These are phyloP conservation scores for Diorhabda carinulata DNA, from an alignment of 1,140 invertebrate genomes.

Conservation along the genomic window DNA sequence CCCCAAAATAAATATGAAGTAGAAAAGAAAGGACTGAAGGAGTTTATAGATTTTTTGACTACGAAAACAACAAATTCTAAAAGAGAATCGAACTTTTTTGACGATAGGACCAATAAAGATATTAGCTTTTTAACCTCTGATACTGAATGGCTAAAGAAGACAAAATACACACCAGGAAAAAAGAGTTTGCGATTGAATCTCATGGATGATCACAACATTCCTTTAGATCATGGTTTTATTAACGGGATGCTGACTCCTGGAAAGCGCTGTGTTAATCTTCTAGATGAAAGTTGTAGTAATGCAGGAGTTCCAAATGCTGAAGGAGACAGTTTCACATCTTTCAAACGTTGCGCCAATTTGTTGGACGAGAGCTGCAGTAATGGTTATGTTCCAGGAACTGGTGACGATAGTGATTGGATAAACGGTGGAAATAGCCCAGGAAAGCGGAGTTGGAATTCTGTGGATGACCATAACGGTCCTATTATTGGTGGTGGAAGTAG, in stretches of 20 bases:
- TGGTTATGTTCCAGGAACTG: slow-evolving; percentile 24
- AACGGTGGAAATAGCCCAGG: slow-evolving; percentile 23
- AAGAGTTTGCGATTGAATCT: slow-evolving; percentile 1
- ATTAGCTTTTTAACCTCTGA: background rate
- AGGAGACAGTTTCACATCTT: background rate
- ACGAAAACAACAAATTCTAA: background rate
- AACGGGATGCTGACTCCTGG: background rate
- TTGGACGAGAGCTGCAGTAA: slow-evolving; percentile 13
- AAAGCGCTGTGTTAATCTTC: slow-evolving; percentile 8
- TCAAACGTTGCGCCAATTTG: slow-evolving; percentile 27
- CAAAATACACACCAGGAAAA: slow-evolving; percentile 4
- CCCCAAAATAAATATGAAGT: background rate
- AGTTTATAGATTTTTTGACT: background rate
- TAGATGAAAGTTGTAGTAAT: background rate
- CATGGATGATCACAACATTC: slow-evolving; percentile 3
- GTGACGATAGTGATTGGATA: slow-evolving; percentile 25
- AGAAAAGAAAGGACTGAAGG: background rate
- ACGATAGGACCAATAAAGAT: background rate
- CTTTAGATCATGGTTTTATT: background rate
- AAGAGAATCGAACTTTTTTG: background rate
- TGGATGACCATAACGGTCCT: slow-evolving; percentile 19
- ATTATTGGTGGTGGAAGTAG: background rate
- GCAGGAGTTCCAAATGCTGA: slow-evolving; percentile 16
- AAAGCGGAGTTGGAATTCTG: slow-evolving; percentile 26
- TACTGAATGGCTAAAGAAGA: background rate